Conservation (phyloP, 2,113 vertebrate species). For the Hemibagrus wyckioides region DNA sequence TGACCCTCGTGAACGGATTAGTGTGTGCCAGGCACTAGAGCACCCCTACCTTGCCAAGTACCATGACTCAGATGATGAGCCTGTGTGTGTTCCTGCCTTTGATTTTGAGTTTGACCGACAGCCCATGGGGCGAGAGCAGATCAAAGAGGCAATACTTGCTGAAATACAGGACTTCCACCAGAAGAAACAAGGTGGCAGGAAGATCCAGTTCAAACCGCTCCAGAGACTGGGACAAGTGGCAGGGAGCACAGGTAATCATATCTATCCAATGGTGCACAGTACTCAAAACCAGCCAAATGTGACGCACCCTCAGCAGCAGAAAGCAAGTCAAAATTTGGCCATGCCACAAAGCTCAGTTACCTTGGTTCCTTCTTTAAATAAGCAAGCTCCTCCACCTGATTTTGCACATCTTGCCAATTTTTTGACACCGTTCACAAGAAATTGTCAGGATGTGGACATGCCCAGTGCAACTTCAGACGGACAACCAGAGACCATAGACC, state of each 20-base stretch:
- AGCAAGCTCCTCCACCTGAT: conserved; percentile 50
- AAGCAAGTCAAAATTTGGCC: conserved; percentile 49
- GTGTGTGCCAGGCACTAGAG: conserved; percentile 81
- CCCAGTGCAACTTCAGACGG: conserved; percentile 84
- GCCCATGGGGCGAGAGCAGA: conserved; percentile 78
- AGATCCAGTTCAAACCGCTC: conserved; percentile 83
- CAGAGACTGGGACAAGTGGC: conserved; percentile 49
- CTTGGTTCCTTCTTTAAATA: conserved; percentile 58
- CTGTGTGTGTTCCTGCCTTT: conserved; percentile 90
- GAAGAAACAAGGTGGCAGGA: conserved; percentile 78
- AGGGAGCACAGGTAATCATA: background rate
- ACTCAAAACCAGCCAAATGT: conserved; percentile 19
- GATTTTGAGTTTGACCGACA: conserved; percentile 91
- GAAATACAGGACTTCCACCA: conserved; percentile 90
- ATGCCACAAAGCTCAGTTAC: conserved; percentile 52
- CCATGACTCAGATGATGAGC: conserved; percentile 90
- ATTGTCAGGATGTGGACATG: conserved; percentile 87
- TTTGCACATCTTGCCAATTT: conserved; percentile 53
- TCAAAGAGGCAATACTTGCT: conserved; percentile 89
- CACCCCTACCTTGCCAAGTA: conserved; percentile 90
- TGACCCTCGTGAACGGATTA: conserved; percentile 82
- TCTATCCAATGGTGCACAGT: background rate
- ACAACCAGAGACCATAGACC: conserved; percentile 81
- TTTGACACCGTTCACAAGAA: conserved; percentile 61
- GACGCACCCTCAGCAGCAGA: conserved; percentile 54